phyloP scores from a whole-genome alignment of 2,888 invertebrate genomes.

The Mesorhabditis belari region DNA sequence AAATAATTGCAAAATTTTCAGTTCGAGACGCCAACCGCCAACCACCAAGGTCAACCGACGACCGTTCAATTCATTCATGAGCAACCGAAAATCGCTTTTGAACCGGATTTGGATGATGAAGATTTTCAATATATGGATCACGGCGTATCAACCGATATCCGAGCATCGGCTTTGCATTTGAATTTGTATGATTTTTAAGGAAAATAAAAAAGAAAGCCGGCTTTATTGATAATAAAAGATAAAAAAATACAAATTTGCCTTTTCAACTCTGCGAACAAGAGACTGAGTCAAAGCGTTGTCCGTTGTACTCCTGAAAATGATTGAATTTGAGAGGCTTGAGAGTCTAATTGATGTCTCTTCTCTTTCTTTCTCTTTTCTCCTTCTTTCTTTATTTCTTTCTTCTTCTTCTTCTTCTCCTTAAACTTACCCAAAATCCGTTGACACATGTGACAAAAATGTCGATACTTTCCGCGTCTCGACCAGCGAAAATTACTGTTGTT shows the following conservation, averaged over 20 bases:
- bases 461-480: background rate
- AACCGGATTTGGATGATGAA: background rate
- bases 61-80: no score
- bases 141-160: background rate
- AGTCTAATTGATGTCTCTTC: no score
- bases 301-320: background rate
- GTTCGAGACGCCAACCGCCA: background rate
- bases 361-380: no score
- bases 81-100: background rate
- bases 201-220: no score
- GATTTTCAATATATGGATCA: background rate
- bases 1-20: background rate
- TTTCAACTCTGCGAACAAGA: background rate
- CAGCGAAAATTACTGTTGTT: background rate
- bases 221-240: no score
- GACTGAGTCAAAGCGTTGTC: background rate
- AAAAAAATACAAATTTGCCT: background rate
- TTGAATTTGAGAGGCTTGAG: background rate
- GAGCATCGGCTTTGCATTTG: background rate
- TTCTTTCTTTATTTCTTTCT: no score
- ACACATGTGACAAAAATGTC: background rate
- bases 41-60: no score
- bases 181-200: background rate
- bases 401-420: no score
- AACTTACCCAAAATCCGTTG: background rate